Conservation (phyloP, 2,797 vertebrate genomes). For the Onychomys torridus region DNA sequence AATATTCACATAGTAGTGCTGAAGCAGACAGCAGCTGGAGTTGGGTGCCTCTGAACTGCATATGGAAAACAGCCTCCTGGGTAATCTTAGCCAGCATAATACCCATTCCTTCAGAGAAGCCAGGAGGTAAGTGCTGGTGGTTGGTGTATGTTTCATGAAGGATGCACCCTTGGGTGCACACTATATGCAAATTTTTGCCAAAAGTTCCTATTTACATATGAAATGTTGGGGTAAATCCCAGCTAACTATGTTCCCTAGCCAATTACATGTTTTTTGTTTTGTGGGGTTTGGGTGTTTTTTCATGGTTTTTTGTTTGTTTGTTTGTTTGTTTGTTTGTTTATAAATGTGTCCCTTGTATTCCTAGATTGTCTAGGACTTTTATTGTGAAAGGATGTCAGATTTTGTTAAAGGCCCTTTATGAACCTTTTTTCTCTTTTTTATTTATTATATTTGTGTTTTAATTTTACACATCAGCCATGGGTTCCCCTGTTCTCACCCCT, state of each 20-base stretch:
- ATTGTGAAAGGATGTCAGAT: too few relatives aligned
- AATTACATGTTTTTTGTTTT: neutral
- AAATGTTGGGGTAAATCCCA: neutral
- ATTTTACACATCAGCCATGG: too few relatives aligned
- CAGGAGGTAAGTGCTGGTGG: neutral
- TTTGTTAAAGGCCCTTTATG: too few relatives aligned
- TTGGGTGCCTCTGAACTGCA: neutral
- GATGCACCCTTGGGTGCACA: neutral
- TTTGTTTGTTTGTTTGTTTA: too few relatives aligned
- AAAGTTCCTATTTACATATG: neutral
- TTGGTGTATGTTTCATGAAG: neutral
- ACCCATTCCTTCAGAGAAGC: neutral
- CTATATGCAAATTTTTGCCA: neutral
- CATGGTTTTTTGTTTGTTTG: neutral
- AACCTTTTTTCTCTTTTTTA: too few relatives aligned
- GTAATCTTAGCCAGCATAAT: neutral
- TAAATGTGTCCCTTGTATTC: too few relatives aligned
- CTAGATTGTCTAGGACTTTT: too few relatives aligned
- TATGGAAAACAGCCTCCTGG: neutral
- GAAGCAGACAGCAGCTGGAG: neutral
- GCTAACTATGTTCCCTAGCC: neutral
- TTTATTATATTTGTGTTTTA: too few relatives aligned
- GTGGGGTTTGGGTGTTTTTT: neutral
- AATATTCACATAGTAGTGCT: neutral
- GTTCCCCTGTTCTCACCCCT: too few relatives aligned